These are phyloP conservation scores for Drosophila algonquin DNA, from an alignment of 2,888 invertebrate species.

Conservation along the genomic window DNA sequence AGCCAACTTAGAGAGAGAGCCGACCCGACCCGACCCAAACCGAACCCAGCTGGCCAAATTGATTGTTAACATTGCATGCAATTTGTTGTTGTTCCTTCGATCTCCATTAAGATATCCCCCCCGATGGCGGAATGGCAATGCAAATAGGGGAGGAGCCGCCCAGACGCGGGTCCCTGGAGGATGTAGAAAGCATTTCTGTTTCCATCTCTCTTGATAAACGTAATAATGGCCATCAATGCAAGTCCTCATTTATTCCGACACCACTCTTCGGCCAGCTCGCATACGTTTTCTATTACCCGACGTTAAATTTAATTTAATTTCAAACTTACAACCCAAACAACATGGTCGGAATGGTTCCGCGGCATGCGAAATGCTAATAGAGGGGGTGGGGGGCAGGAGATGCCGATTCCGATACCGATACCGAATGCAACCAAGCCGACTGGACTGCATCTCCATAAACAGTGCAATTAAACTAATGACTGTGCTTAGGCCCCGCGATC, in stretches of 20 bases:
- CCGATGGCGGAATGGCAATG: not conserved
- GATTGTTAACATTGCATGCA: slow-evolving; percentile 69
- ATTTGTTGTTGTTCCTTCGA: slow-evolving; percentile 56
- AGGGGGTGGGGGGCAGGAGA: not conserved
- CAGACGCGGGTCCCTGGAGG: not conserved
- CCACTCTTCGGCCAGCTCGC: slow-evolving; percentile 5
- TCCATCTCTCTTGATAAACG: not conserved
- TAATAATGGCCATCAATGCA: not conserved
- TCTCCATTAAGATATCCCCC: slow-evolving; percentile 58
- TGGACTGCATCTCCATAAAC: slow-evolving; percentile 67
- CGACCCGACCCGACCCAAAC: not conserved
- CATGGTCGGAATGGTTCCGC: slow-evolving; percentile 51
- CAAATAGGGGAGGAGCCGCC: not conserved
- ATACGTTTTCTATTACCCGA: slow-evolving; percentile 69
- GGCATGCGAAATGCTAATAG: slow-evolving; percentile 68
- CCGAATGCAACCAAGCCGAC: slow-evolving; percentile 27
- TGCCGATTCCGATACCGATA: not conserved
- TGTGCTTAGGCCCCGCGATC: slow-evolving; percentile 54
- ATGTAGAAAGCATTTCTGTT: not conserved
- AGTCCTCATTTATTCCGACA: slow-evolving; percentile 7
- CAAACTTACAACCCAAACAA: slow-evolving; percentile 55
- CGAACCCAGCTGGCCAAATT: slow-evolving; percentile 46
- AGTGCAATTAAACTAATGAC: slow-evolving; percentile 79
- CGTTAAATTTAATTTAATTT: slow-evolving; percentile 61
- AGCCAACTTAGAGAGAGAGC: not conserved